phyloP scores from a whole-genome alignment of 1,140 invertebrate genomes.

The Linepithema humile region DNA sequence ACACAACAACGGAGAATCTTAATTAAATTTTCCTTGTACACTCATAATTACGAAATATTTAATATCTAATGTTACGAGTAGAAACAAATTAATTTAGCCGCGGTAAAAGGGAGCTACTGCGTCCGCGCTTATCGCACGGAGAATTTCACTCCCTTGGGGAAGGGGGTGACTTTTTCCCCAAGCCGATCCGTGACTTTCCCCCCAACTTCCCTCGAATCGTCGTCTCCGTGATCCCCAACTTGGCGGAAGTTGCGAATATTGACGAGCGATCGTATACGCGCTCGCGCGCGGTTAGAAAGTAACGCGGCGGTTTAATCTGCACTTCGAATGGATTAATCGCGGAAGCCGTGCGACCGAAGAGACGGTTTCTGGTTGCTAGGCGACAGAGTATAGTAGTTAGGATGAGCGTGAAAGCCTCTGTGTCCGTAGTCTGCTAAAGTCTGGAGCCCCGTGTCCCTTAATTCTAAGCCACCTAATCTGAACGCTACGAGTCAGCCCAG shows the following conservation, averaged over 20 bases:
- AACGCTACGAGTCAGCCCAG: slow-evolving; percentile 46
- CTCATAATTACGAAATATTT: slow-evolving; percentile 39
- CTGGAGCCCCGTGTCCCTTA: slow-evolving; percentile 58
- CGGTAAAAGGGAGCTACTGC: background rate
- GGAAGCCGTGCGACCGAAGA: slow-evolving; percentile 40
- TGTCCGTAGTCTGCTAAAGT: slow-evolving; percentile 52
- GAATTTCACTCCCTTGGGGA: no score
- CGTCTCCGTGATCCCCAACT: slow-evolving; percentile 17
- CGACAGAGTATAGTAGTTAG: slow-evolving; percentile 57
- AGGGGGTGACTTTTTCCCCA: background rate
- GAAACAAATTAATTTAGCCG: slow-evolving; percentile 38
- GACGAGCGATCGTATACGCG: slow-evolving; percentile 64
- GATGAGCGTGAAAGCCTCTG: slow-evolving; percentile 43
- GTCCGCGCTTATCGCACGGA: background rate
- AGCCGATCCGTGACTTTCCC: slow-evolving; percentile 18
- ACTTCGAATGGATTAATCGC: slow-evolving; percentile 71
- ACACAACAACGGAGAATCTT: slow-evolving; percentile 43
- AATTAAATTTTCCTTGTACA: slow-evolving; percentile 48
- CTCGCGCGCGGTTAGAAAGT: slow-evolving; percentile 68
- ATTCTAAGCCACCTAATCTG: slow-evolving; percentile 66
- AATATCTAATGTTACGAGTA: slow-evolving; percentile 18
- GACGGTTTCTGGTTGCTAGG: slow-evolving; percentile 65
- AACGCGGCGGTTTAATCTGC: slow-evolving; percentile 68
- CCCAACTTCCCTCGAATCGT: slow-evolving; percentile 3
- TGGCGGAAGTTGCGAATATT: slow-evolving; percentile 53